phyloP scores from a whole-genome alignment of 2,113 vertebrate species.

The Hemiprocne comata region DNA sequence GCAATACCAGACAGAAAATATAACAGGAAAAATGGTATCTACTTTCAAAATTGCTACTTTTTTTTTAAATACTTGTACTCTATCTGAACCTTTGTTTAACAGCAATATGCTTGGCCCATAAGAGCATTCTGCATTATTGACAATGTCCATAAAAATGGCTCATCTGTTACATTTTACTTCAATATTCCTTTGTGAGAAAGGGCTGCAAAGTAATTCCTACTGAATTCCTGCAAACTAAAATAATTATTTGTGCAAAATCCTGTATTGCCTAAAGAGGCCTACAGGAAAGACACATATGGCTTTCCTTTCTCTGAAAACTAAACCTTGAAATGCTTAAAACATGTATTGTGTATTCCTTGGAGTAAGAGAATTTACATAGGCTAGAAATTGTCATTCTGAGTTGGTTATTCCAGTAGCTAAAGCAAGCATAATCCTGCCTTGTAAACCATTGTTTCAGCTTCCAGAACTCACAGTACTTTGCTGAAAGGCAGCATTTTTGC shows the following conservation, averaged over 20 bases:
- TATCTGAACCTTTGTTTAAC: background rate
- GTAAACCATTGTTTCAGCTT: background rate
- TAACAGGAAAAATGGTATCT: background rate
- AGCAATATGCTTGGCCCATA: background rate
- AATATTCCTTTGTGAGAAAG: background rate
- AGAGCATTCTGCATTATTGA: background rate
- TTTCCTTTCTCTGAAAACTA: background rate
- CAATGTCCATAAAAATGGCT: background rate
- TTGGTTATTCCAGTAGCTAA: background rate
- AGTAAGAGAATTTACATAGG: background rate
- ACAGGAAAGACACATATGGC: background rate
- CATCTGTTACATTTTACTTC: background rate
- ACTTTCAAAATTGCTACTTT: background rate
- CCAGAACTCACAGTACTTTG: background rate
- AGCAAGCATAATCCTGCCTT: background rate
- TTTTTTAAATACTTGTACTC: background rate
- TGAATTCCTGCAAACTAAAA: background rate
- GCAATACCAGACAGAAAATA: background rate
- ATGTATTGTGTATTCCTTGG: background rate
- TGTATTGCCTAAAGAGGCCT: background rate
- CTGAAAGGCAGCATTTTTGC: background rate
- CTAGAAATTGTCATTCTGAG: background rate
- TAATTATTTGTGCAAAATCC: background rate
- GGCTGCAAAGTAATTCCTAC: background rate
- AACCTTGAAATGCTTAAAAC: background rate